Percentiles rank a stretch among this genome's conserved stretches.
These are phyloP conservation scores for Papilio machaon DNA, from an alignment of 1,140 invertebrate genomes.

Conservation along the genomic window DNA sequence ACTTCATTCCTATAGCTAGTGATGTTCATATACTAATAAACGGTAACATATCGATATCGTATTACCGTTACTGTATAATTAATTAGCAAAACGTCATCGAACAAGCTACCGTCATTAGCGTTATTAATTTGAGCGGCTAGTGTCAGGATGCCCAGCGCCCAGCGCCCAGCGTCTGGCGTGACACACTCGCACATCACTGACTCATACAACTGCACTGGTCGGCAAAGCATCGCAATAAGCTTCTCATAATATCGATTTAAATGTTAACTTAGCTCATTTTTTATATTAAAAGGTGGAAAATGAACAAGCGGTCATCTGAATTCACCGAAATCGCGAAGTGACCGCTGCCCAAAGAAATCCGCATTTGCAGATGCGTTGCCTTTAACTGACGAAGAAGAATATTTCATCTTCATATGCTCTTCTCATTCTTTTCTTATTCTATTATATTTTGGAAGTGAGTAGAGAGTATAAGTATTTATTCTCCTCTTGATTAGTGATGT, in stretches of 20 bases:
- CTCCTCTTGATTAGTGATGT: no score
- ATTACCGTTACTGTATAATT: slow-evolving; percentile 44
- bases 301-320: no score
- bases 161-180: neutral
- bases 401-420: no score
- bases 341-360: no score
- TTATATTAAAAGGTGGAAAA: no score
- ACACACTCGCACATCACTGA: slow-evolving; percentile 24
- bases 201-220: neutral
- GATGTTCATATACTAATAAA: neutral
- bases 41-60: slow-evolving; percentile 6
- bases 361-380: no score
- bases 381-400: no score
- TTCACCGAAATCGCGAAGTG: no score
- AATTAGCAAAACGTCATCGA: slow-evolving; percentile 54
- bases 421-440: no score
- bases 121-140: slow-evolving; percentile 37
- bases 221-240: neutral
- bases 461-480: no score
- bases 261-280: neutral
- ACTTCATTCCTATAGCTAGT: neutral
- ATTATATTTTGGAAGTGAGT: no score
- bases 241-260: neutral
- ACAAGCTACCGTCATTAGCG: slow-evolving; percentile 39
- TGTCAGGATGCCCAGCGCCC: slow-evolving; percentile 17